Evolutionary conservation across 2,888 invertebrate species (phyloP).

Genomic region (Rhamnusium bicolor): DNA sequence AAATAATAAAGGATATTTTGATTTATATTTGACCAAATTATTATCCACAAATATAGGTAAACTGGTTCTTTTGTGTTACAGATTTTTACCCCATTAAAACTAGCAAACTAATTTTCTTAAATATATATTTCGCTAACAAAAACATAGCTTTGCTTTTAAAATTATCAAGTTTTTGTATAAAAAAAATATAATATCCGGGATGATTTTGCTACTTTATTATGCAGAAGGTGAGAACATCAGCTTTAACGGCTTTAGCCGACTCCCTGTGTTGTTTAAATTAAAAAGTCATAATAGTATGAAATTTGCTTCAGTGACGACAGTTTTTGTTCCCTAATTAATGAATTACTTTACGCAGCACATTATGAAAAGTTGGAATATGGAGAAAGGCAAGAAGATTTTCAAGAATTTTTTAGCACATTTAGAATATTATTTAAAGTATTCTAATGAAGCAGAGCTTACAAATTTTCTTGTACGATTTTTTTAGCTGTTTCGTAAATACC

Average conservation of each 20-base stretch:
- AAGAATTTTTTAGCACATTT: background rate
- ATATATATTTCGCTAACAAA: conserved; percentile 31
- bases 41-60: background rate
- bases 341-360: conserved; percentile 25
- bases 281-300: conserved; percentile 42
- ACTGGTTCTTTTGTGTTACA: background rate
- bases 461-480: no score
- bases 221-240: conserved; percentile 38
- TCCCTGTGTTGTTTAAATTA: conserved; percentile 39
- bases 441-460: no score
- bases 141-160: conserved; percentile 44
- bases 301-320: conserved; percentile 31
- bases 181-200: conserved; percentile 39
- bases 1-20: no score
- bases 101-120: conserved; percentile 10
- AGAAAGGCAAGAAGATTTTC: background rate
- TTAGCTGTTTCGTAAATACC: no score
- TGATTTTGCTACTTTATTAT: conserved; percentile 45
- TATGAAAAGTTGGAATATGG: conserved; percentile 12
- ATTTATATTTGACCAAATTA: background rate
- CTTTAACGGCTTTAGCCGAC: conserved; percentile 35
- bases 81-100: background rate
- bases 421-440: background rate
- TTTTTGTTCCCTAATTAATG: conserved; percentile 22
- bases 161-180: conserved; percentile 35